These are phyloP conservation scores for Anoplopoma fimbria DNA, from an alignment of 2,113 vertebrate species.

Conservation along the genomic window DNA sequence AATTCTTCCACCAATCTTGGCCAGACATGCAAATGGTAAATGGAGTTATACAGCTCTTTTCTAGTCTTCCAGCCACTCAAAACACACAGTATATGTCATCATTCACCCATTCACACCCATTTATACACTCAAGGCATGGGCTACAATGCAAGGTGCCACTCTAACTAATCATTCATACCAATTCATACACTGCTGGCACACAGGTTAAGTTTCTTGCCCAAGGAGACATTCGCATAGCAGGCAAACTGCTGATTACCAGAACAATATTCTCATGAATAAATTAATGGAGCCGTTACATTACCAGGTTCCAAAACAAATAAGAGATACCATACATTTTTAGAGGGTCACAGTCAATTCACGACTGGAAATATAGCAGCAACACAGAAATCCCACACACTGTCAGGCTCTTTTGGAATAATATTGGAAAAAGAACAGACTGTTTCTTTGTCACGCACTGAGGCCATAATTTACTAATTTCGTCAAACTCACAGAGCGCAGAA, in stretches of 20 bases:
- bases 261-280: neutral
- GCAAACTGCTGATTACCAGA: neutral
- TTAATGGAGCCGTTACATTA: neutral
- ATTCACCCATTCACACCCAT: too few relatives aligned
- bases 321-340: neutral
- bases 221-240: too few relatives aligned
- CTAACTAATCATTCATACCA: too few relatives aligned
- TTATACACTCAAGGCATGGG: too few relatives aligned
- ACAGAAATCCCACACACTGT: neutral
- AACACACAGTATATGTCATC: too few relatives aligned
- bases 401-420: neutral
- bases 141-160: too few relatives aligned
- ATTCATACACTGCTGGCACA: too few relatives aligned
- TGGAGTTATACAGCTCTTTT: too few relatives aligned
- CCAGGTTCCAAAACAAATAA: neutral
- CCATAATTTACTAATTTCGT: neutral
- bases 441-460: conserved; percentile 16
- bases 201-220: too few relatives aligned
- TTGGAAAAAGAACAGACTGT: neutral
- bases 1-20: neutral
- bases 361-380: neutral
- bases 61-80: too few relatives aligned
- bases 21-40: neutral
- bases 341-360: neutral
- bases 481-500: conserved; percentile 7